Base-by-base conservation (phyloP, 1,140 invertebrate genomes). In the Drosophila lini region DNA sequence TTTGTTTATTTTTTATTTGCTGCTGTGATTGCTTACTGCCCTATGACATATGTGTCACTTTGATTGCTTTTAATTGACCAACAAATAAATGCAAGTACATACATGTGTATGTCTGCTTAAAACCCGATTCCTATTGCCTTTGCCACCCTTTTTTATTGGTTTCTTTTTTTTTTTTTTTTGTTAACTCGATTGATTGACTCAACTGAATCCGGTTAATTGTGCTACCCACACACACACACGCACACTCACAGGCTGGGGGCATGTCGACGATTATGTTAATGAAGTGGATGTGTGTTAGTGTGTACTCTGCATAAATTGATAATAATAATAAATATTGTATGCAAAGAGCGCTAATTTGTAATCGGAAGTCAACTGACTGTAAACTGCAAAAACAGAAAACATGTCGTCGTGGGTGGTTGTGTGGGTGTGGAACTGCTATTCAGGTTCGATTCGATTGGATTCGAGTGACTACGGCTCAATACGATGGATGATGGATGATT, bases 341-440 rank as follows among this genome's bases (percentile, higher is more conserved):
- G 80, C 61, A 55, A 67, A 73, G 70, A 78, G 59, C 48, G 67
- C 78, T 85, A 81, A 74, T 84, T 84, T 73, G 42, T 82, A 65
- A 82, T 62, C 63, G 60, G 28, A 81, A 85, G 58, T 59, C 22
- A 77, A 70, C 60, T 71, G 69, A 42, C 67, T 71, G 69, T 59
- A 73, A 73, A 71, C 67, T 71, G 40, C 7, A 34, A 41, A 40
- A 42, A 40, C 1, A 13, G 13, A 61, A 42, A 45, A 38, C 11
- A 42, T 41, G 32, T 28, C 28, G 36, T 41, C n/a, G 25, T 25
- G 13, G 11, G 31, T 25, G 13, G 11, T 22, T 15, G 25, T 28
- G 58, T 25, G 3, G 57, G 32, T 28, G 19, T 40, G 41, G 19
- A 15, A 22, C 36, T 38, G 65, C 67, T 70, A 71, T 57, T 41